Conservation (phyloP, 2,797 vertebrate genomes). For the Monodelphis domestica region DNA sequence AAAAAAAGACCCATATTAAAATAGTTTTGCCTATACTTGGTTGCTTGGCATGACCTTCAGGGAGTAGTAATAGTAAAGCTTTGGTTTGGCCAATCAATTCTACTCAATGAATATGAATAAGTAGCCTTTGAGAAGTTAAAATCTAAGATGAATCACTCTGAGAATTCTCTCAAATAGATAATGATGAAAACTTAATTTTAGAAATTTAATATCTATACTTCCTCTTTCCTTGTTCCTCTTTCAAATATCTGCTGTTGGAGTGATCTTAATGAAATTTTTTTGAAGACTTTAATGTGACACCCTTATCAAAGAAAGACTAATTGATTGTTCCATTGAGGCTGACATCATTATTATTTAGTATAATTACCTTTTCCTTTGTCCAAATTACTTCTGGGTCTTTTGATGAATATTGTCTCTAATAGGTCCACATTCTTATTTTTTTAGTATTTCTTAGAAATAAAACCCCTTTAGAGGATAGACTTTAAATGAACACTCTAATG, state of each 20-base stretch:
- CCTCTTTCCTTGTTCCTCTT: background rate
- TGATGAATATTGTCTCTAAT: background rate
- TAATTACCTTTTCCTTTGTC: background rate
- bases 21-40: background rate
- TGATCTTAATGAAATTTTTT: background rate
- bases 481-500: too few relatives aligned
- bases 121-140: background rate
- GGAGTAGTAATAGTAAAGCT: background rate
- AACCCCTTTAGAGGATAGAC: too few relatives aligned
- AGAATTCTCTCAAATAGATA: background rate
- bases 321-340: background rate
- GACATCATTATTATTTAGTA: background rate
- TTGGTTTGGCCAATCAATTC: background rate
- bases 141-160: background rate
- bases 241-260: background rate
- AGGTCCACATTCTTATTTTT: background rate
- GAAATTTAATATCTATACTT: background rate
- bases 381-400: background rate
- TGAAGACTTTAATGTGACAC: background rate
- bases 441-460: background rate
- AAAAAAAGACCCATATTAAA: background rate
- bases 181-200: background rate
- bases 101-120: background rate
- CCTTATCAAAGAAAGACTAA: background rate
- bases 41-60: background rate